These are phyloP conservation scores for Enteromius mattozi DNA, from an alignment of 2,797 vertebrate genomes.

Conservation along the genomic window DNA sequence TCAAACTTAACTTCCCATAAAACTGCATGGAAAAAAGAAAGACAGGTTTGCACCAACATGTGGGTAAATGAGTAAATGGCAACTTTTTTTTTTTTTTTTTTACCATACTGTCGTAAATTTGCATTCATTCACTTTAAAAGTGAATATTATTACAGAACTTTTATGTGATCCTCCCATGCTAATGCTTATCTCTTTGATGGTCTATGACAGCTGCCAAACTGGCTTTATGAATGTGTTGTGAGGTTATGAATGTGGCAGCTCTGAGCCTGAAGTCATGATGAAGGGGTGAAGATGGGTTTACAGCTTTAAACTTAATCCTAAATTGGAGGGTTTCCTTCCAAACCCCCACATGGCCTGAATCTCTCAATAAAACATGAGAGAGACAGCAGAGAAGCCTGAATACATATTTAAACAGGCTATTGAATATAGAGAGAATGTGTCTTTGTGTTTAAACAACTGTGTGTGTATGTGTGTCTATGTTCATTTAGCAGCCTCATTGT, in stretches of 20 bases:
- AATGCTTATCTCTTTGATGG: background rate
- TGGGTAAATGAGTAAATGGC: background rate
- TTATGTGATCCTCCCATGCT: background rate
- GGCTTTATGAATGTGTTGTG: slow-evolving; percentile 7
- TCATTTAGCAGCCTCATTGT: slow-evolving; percentile 1
- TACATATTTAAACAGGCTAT: slow-evolving; percentile 41
- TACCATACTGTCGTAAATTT: background rate
- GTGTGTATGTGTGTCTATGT: background rate
- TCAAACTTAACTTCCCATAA: background rate
- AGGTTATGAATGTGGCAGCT: slow-evolving; percentile 1
- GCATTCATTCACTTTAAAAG: background rate
- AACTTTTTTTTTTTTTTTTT: background rate
- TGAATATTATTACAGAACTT: background rate
- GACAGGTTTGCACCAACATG: background rate
- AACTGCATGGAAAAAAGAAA: background rate
- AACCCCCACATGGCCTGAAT: slow-evolving; percentile 41
- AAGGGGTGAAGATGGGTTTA: slow-evolving; percentile 28
- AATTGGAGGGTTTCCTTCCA: slow-evolving; percentile 28
- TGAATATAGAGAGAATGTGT: background rate
- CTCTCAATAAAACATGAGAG: slow-evolving; percentile 38
- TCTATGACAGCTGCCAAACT: slow-evolving; percentile 1
- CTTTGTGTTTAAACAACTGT: slow-evolving; percentile 17
- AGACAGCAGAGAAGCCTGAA: slow-evolving; percentile 32
- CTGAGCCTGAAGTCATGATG: slow-evolving; percentile 25
- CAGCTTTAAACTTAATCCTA: slow-evolving; percentile 28